phyloP scores from a whole-genome alignment of 2,113 vertebrate species.

The Lathamus discolor region DNA sequence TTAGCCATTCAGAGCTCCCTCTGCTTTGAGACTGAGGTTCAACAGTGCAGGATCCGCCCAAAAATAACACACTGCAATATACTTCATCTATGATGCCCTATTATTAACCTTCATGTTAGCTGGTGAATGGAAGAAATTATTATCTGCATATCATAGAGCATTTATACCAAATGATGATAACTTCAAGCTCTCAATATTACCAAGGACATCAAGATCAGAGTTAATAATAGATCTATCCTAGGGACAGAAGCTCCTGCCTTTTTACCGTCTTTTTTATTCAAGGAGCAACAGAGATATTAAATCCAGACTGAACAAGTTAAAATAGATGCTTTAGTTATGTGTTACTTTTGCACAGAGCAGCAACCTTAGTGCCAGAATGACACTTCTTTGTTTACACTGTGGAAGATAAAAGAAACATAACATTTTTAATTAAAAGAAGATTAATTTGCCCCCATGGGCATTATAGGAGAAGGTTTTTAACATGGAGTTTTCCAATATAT shows the following conservation, averaged over 20 bases:
- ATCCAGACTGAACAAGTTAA: not conserved
- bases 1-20: not conserved
- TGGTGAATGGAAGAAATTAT: not conserved
- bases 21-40: not conserved
- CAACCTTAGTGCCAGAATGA: not conserved
- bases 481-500: not conserved
- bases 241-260: not conserved
- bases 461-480: not conserved
- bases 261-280: not conserved
- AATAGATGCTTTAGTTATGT: not conserved
- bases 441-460: not conserved
- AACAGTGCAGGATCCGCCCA: not conserved
- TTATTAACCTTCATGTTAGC: not conserved
- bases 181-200: not conserved
- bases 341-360: not conserved
- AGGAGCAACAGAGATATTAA: not conserved
- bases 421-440: not conserved
- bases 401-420: not conserved
- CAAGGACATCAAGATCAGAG: slow-evolving; percentile 13
- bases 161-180: not conserved
- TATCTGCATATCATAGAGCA: not conserved
- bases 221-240: slow-evolving; percentile 18
- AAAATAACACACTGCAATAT: not conserved
- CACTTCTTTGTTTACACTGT: not conserved
- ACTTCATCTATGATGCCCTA: not conserved